Base-by-base conservation (phyloP, 2,888 invertebrate species). In the Subacronicta megacephala region DNA sequence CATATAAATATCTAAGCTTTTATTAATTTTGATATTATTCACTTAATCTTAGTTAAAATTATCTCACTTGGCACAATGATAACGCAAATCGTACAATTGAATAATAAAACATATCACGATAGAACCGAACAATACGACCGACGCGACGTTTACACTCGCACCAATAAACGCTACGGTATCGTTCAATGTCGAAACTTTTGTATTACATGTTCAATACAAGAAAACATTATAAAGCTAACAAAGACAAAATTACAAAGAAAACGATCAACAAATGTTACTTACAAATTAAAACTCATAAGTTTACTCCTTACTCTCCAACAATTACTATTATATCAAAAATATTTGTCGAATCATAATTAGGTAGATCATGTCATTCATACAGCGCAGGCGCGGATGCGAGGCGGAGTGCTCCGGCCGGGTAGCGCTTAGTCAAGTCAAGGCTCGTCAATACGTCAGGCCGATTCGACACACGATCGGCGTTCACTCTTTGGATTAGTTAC, bases 31-130 rank as follows among this genome's bases (percentile, higher is more conserved):
- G 92, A 93, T 91, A 92, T 90, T 84, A 87, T 90, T 88, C 93
- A 94, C 92, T 93, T 93, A 92, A 92, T 88, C 92, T 94, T 93
- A 89, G 77, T 89, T 87, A 51, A 90, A 91, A 83, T 90, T 89
- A 93, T 91, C 91, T 92, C 92, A 92, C 92, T 94, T 93, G 94
- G 93, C 94, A 94, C 94, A 92, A 90, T 88, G 87, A 87, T 87
- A 91, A 92, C 90, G 88, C 89, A 91, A 92, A 89, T 88, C 86
- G 88, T 89, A 89, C 88, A 88, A 85, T 85, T 84, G 84, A 87
- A 88, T 85, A 87, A 83, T 85, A 87, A 88, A 88, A 86, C 83
- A 82, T 81, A 84, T 85, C 77, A 81, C 78, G 83, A 84, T 80
- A 79, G 81, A 83, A 84, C 82, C 83, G 82, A 85, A 82, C 81